Percentiles rank a stretch among this genome's conserved stretches.
Evolutionary conservation across 2,888 invertebrate species (phyloP).

Genomic region (Scaptomyza polygonia): DNA sequence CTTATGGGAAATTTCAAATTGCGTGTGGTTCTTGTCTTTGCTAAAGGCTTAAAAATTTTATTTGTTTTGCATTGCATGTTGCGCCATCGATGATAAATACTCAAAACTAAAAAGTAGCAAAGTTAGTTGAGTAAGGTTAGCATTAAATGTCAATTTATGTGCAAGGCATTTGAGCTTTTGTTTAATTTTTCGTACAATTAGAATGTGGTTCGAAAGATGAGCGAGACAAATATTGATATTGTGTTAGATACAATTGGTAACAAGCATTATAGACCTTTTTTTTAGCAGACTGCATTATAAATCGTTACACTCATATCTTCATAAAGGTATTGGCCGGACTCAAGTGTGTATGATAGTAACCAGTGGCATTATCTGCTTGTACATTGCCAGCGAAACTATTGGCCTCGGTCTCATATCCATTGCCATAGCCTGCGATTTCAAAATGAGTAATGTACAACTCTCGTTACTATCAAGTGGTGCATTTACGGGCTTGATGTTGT

Average conservation of each 20-base stretch:
- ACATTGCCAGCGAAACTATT: conserved; percentile 15
- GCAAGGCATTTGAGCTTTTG: not conserved
- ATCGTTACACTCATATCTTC: not conserved
- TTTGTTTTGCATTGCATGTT: too few species aligned
- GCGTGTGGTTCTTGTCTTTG: not conserved
- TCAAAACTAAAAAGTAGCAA: too few species aligned
- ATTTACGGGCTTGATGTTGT: conserved; percentile 33
- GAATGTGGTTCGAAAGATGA: conserved; percentile 5
- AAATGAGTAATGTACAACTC: not conserved
- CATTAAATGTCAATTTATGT: conserved; percentile 13
- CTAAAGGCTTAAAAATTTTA: not conserved
- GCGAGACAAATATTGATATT: conserved; percentile 7
- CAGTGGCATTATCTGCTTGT: not conserved
- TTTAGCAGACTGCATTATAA: not conserved
- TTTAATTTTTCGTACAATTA: not conserved
- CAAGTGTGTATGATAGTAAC: conserved; percentile 16
- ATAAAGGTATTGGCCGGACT: conserved; percentile 29
- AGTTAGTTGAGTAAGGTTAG: not conserved
- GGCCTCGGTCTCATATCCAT: conserved; percentile 9
- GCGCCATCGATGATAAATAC: too few species aligned
- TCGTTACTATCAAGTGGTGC: conserved; percentile 10
- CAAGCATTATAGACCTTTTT: not conserved
- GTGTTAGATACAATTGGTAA: conserved; percentile 41
- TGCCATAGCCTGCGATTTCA: conserved; percentile 25
- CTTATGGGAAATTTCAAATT: not conserved